Base-by-base conservation (phyloP, 1,140 invertebrate genomes). In the Pseudomyrmex pallidus region DNA sequence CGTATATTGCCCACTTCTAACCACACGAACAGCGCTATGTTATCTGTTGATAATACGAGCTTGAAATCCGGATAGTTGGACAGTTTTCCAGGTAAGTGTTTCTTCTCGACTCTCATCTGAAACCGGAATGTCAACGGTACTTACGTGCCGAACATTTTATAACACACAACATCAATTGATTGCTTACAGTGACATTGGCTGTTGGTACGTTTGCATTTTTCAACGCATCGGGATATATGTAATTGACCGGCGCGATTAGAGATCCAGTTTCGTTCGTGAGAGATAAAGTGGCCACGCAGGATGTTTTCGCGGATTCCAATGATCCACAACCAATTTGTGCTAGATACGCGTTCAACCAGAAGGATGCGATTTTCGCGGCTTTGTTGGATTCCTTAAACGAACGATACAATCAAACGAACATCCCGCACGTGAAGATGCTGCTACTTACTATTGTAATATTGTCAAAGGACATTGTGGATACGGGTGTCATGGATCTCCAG, bases 21-120 rank as follows among this genome's bases (percentile, higher is more conserved):
- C 95, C 96, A 96, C 0, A 96, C 95, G 90, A 97, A 97, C n/a
- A 95, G 92, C 50, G 95, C 95, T 70, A 96, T 93, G 10, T 91
- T 90, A 63, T 95, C 85, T 9, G 95, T 94, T 22, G 73, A 87
- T 48, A 96, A 64, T 20, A 89, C 91, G n/a, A 95, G 82, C 17
- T 88, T 82, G 25, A 90, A 91, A 76, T 91, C 85, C 20, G 73
- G 48, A 87, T 91, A 84, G 70, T 90, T 91, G 17, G 78, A 84
- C 48, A 72, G 63, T 74, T 64, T 86, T 50, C 85, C 89, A 56
- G 90, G 82, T 70, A 87, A 73, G 1, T 74, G 48, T 62, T 66
- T 62, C 8, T 84, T 9, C 61, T 88, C 77, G 8, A 90, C 35
- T 62, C 68, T 74, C 15, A 91, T 50, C 91, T 91, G 66, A 85